Base-by-base conservation (phyloP, 2,888 invertebrate species). In the Coronaproctus castanopsis region DNA sequence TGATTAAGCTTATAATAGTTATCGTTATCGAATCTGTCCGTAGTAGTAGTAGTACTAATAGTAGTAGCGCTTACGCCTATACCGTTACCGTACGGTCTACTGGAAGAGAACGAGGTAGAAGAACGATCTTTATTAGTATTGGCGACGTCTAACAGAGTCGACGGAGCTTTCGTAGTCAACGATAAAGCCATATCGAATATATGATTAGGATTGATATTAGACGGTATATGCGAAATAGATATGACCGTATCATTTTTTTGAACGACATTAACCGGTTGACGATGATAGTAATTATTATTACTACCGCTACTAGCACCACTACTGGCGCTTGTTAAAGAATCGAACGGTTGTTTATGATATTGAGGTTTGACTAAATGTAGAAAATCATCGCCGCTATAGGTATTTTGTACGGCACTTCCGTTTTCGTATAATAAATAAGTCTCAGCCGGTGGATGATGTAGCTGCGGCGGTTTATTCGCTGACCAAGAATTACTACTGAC, bases 381-480 rank as follows among this genome's bases (percentile, higher is more conserved):
- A 3, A 72, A 62, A 54, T 74, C 72, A 54, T 74, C 73, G 14
- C 14, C 36, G 64, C 71, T 70, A 55, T 72, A 64, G 2, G 68
- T 66, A 61, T 74, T 72, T 48, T 71, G 66, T 8, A 74, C 68
- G 1, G 67, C 65, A 1, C 71, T 70, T 1, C 75, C 75, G 59
- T 75, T 74, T 62, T 70, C 70, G 62, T 74, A 71, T 3, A 74
- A 62, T 3, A 75, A 66, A 58, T 75, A 70, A 8, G 75, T 75
- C 24, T 75, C 75, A 73, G 66, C 65, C 52, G 64, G 61, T 23
- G 67, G 64, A 54, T 67, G 66, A 51, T 64, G 59, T 20, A 57
- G 53, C 5, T 57, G 57, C 2, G 57, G 54, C 24, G 48, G 48
- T 52, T 24, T 57, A 24, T 24, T n/a, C 2, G 19, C 2, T 3